Base-by-base conservation (phyloP, 2,113 vertebrate genomes). In the Hippocampus guttulatus region DNA sequence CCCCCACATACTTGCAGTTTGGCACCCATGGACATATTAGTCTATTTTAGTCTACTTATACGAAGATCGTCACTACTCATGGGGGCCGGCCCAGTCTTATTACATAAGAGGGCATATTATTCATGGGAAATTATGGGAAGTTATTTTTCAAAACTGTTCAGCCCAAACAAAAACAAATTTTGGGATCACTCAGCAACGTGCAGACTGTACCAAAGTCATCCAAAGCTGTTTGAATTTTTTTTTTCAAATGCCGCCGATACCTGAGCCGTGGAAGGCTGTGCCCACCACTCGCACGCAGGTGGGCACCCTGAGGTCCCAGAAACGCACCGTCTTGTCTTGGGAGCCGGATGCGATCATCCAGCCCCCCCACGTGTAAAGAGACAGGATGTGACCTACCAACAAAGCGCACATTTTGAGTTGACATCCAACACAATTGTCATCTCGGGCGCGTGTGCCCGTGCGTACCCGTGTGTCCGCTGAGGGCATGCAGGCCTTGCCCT, bases 271-370 rank as follows among this genome's bases (percentile, higher is more conserved):
- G 87, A 99, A 96, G 0, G 96, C 95, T 23, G 97, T 98, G 71
- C 97, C 97, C 80, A 99, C 96, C 25, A 99, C 97, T 77, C 96
- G 91, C 79, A 99, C 96, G 81, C 97, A 99, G 88, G 95, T 98
- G 72, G 97, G 97, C 66, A 98, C 95, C 76, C 97, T 92, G 74
- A 99, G 87, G 88, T 99, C 97, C 97, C 97, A 99, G 84, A 99
- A 99, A 66, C 97, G 93, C 77, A 99, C 96, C 0, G 96, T 99
- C 86, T 98, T 98, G 88, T 99, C 97, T 84, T 98, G 97, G 33
- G 96, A 98, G 70, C 97, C 96, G 2, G 96, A 98, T 7, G 97
- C 96, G 64, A 99, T 98, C 96, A 99, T 98, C 97, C 97, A 99
- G 72, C 97, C 96, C 3, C 96, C 96, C 97, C 97, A 99, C 0